Base-by-base conservation (phyloP, 2,113 vertebrate genomes). In the Oostethus manadensis region DNA sequence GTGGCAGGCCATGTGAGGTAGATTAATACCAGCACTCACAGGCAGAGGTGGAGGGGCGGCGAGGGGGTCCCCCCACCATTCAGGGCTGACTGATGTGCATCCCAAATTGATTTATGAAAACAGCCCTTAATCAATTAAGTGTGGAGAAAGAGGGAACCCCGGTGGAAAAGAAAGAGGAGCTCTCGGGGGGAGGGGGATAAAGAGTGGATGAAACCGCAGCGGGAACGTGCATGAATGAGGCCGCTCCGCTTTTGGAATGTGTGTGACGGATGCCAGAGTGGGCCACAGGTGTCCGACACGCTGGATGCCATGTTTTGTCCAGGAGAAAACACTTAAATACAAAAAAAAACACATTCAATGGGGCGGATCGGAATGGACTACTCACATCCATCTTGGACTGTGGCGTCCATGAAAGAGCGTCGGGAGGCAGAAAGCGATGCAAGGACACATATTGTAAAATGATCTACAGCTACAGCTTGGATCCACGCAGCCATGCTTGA, bases 31-130 rank as follows among this genome's bases (percentile, higher is more conserved):
- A 46, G 57, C 29, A 60, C 79, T 77, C 79, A 90, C 50, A 51
- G 50, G 23, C 13, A 51, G 50, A 26, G 50, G 50, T 51, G 23
- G 23, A 35, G 51, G 17, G 33, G n/a, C 9, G 1, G 91, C 75
- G 77, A 92, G 92, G 91, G 91, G 90, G 90, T 86, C 90, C 88
- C 87, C 91, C 93, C 92, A 94, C 93, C 92, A 94, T 97, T 96
- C 92, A 94, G 84, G 88, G 89, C 92, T 96, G 96, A 98, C 93
- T 96, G 95, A 98, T 97, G 94, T 95, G 93, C 96, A 88, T 98
- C 93, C 92, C 96, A 96, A 98, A 98, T 97, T 97, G 95, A 96
- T 97, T 97, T 97, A 96, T 97, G 94, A 92, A 94, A 96, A 95
- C 88, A 92, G 89, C 86, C 90, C 89, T 90, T 96, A 97, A 98